Percentiles rank a stretch among this genome's conserved stretches.
Conservation (phyloP, 2,113 vertebrate species). For the Atractosteus spatula region DNA sequence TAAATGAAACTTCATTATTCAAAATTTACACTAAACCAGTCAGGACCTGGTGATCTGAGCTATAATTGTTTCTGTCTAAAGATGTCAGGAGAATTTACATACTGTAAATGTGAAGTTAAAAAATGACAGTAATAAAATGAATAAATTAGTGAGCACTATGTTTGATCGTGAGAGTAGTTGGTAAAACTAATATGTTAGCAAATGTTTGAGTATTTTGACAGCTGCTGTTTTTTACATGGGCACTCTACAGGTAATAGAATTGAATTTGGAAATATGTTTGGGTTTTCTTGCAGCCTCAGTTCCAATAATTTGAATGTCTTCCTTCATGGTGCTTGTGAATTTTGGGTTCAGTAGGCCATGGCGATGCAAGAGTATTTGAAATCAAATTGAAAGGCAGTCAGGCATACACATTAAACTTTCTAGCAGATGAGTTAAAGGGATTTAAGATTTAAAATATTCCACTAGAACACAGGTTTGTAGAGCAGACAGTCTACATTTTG, state of each 20-base stretch:
- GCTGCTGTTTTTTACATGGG: not conserved
- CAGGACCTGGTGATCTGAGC: too few relatives aligned
- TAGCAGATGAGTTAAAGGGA: conserved; percentile 14
- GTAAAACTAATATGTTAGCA: too few relatives aligned
- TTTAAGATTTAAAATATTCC: conserved; percentile 4
- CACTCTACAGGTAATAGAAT: not conserved
- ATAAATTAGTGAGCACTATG: too few relatives aligned
- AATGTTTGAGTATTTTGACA: not conserved
- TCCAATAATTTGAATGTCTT: not conserved
- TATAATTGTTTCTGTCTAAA: too few relatives aligned
- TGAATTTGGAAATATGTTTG: not conserved
- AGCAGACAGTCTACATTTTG: not conserved
- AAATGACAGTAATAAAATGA: too few relatives aligned
- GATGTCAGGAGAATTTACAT: too few relatives aligned
- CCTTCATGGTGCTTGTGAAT: not conserved
- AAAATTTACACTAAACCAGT: too few relatives aligned
- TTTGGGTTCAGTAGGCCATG: conserved; percentile 14
- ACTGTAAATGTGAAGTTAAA: too few relatives aligned
- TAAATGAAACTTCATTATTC: too few relatives aligned
- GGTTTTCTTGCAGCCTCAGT: not conserved
- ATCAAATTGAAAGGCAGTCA: conserved; percentile 41
- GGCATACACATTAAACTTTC: conserved; percentile 28
- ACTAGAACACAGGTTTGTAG: not conserved
- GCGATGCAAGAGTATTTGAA: conserved; percentile 28
- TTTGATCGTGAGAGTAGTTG: too few relatives aligned